Percentiles rank a stretch among this genome's conserved stretches.
Conservation (phyloP, 1,140 invertebrate species). For the Goniozus legneri region DNA sequence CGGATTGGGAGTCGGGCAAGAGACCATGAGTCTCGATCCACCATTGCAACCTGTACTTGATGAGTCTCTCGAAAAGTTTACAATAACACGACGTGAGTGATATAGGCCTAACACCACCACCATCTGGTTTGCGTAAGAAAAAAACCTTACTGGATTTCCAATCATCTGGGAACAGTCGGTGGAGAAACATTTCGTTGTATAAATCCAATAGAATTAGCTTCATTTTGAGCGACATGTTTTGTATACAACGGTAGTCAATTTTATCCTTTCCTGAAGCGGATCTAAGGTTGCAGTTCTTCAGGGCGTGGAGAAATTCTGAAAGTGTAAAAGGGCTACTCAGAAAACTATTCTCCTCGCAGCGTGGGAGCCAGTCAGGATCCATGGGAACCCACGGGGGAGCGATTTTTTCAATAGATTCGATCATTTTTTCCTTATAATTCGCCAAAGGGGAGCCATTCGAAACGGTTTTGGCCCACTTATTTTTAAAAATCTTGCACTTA, state of each 20-base stretch:
- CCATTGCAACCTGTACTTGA: neutral
- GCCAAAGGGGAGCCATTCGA: neutral
- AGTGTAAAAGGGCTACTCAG: neutral
- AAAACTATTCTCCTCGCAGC: neutral
- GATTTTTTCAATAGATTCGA: neutral
- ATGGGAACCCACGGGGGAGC: neutral
- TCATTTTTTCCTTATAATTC: neutral
- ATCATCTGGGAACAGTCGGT: neutral
- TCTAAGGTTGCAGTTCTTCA: neutral
- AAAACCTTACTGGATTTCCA: constrained; percentile 1
- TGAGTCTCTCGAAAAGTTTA: neutral
- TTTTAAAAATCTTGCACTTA: constrained; percentile 2
- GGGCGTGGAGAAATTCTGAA: neutral
- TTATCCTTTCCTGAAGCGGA: neutral
- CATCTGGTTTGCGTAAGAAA: neutral
- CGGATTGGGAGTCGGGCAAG: neutral
- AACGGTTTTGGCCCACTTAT: neutral
- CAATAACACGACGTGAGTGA: neutral
- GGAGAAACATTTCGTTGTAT: constrained; percentile 5
- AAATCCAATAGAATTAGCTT: neutral
- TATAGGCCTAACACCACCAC: neutral
- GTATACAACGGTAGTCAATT: neutral
- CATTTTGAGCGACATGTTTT: neutral
- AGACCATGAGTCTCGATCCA: neutral
- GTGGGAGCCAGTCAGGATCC: constrained; percentile 1